Evolutionary conservation across 2,888 invertebrate genomes (phyloP).

Genomic region (Tachina lurida): DNA sequence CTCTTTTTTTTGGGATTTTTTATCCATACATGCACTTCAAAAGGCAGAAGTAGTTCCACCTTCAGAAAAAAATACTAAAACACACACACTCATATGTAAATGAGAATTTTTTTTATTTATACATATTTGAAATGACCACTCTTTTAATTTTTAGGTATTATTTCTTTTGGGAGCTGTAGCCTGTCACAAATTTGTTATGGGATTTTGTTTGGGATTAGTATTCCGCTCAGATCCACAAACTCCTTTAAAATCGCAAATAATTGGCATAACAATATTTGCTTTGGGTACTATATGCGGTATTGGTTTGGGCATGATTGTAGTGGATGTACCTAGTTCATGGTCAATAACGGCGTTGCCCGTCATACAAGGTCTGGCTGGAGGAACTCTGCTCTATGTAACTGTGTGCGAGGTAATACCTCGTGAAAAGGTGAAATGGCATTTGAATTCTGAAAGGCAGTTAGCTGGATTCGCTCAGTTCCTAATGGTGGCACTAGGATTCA

Average conservation of each 20-base stretch:
- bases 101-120: background rate
- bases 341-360: constrained; percentile 84
- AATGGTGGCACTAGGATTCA: constrained; percentile 86
- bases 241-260: constrained; percentile 83
- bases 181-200: constrained; percentile 91
- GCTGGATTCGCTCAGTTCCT: constrained; percentile 87
- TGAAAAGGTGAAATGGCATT: constrained; percentile 90
- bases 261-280: constrained; percentile 87
- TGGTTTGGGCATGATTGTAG: constrained; percentile 86
- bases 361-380: constrained; percentile 89
- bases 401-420: constrained; percentile 90
- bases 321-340: constrained; percentile 83
- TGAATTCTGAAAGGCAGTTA: constrained; percentile 83
- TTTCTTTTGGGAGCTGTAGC: constrained; percentile 88
- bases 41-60: too few relatives aligned
- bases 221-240: constrained; percentile 84
- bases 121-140: background rate
- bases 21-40: too few relatives aligned
- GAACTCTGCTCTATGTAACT: constrained; percentile 90
- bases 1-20: too few relatives aligned
- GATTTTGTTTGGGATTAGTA: constrained; percentile 91
- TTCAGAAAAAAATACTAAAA: too few relatives aligned
- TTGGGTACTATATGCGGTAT: constrained; percentile 88
- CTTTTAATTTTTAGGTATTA: constrained; percentile 84
- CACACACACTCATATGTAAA: too few relatives aligned